Conservation (phyloP, 2,113 vertebrate genomes). For the Dasypus novemcinctus region DNA sequence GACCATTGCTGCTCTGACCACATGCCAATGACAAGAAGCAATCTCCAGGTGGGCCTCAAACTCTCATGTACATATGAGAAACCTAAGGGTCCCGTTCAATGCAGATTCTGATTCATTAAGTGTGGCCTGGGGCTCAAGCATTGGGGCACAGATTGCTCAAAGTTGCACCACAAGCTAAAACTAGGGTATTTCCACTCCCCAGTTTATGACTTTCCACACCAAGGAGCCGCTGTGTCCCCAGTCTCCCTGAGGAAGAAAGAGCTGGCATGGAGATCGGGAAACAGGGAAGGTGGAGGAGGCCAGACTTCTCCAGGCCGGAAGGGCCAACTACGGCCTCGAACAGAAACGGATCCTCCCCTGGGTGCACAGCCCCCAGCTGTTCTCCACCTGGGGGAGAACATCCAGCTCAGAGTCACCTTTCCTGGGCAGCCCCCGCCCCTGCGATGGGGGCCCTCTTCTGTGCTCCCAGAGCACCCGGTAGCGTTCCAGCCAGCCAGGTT, state of each 20-base stretch:
- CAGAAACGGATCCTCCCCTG: fast-evolving
- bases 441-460: fast-evolving
- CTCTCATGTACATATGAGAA: not conserved
- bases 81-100: not conserved
- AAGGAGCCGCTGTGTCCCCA: not conserved
- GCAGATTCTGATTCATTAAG: not conserved
- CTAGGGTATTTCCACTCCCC: not conserved
- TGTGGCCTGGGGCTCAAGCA: not conserved
- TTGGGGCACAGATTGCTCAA: fast-evolving
- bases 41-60: not conserved
- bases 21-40: not conserved
- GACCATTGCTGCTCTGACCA: not conserved
- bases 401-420: not conserved
- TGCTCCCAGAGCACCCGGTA: not conserved
- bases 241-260: not conserved
- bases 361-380: not conserved
- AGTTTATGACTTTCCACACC: not conserved
- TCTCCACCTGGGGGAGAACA: not conserved
- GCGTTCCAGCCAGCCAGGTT: not conserved
- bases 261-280: not conserved
- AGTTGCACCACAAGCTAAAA: not conserved
- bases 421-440: not conserved
- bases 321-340: fast-evolving
- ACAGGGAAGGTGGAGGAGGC: not conserved
- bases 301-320: not conserved